Evolutionary conservation across 2,888 invertebrate genomes (phyloP), one percentile per base, ranked within the genome.

Genomic region (Lochmaea crataegi): DNA sequence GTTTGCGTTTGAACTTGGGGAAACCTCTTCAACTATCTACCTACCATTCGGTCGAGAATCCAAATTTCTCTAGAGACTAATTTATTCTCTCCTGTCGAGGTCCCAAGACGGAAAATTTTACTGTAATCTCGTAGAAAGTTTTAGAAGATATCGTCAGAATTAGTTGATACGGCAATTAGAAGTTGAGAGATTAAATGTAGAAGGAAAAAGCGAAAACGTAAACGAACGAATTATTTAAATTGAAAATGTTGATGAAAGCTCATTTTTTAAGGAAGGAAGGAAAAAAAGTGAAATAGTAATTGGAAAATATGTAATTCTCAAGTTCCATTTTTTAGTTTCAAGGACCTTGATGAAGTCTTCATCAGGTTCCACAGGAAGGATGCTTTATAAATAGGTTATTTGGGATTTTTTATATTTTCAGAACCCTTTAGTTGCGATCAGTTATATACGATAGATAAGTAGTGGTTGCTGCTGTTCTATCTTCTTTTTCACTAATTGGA

Each of bases 51-150:
- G 53, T 16, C 38, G 65, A 53, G 65, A 53, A 48, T 26, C n/a
- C 9, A 65, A 26, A 65, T 65, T 65, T 65, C 65, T 65, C 65
- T 16, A 9, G 65, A 26, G 65, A 65, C 51, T 32, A n/a, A 45
- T 65, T 65, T 51, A 65, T 53, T 53, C 51, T 65, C 32, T 16
- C 5, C 26, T 65, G 12, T 38, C 16, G 16, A 53, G 32, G 12
- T 32, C 38, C 32, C 58, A 58, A 58, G n/a, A 38, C 58, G 58
- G 26, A 58, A 26, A 58, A 58, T 32, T 38, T 58, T 38, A 26
- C n/a, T 26, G 26, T 58, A 58, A 58, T 58, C 58, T 58, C 7
- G n/a, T 58, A 58, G 58, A 65, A 65, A 65, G 32, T 65, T 65
- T 65, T 45, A 12, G 65, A 38, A 65, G 32, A 65, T 10, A 65